These are phyloP conservation scores for Automeris io DNA, from an alignment of 2,888 invertebrate species.

Conservation along the genomic window DNA sequence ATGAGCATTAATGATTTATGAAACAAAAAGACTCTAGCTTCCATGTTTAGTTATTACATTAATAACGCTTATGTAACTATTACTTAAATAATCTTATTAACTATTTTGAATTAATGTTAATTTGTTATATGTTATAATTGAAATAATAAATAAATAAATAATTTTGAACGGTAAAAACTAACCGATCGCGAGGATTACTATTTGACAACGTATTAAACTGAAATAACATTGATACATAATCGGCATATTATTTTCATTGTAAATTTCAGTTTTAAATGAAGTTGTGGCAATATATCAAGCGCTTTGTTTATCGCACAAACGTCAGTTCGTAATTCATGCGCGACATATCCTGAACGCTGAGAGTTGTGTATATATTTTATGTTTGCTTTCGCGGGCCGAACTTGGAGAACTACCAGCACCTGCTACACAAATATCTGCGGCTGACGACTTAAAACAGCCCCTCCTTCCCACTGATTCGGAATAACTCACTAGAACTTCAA, in stretches of 20 bases:
- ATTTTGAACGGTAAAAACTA: background rate
- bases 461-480: slow-evolving; percentile 24
- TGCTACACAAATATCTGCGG: slow-evolving; percentile 28
- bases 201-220: background rate
- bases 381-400: slow-evolving; percentile 37
- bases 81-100: too few relatives aligned
- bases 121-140: background rate
- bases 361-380: slow-evolving; percentile 58
- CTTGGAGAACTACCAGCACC: slow-evolving; percentile 31
- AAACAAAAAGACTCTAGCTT: too few relatives aligned
- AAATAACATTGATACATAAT: background rate
- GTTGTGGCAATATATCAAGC: background rate
- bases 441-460: slow-evolving; percentile 14
- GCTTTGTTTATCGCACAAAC: slow-evolving; percentile 32
- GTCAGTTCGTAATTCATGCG: slow-evolving; percentile 50
- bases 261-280: background rate
- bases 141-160: background rate
- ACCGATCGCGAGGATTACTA: background rate
- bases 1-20: too few relatives aligned
- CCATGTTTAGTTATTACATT: too few relatives aligned
- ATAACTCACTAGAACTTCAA: too few relatives aligned
- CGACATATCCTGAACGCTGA: slow-evolving; percentile 37
- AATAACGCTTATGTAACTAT: too few relatives aligned
- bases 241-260: background rate
- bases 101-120: background rate